These are phyloP conservation scores for Rhorus exstirpatorius DNA, from an alignment of 2,888 invertebrate species.

Conservation along the genomic window DNA sequence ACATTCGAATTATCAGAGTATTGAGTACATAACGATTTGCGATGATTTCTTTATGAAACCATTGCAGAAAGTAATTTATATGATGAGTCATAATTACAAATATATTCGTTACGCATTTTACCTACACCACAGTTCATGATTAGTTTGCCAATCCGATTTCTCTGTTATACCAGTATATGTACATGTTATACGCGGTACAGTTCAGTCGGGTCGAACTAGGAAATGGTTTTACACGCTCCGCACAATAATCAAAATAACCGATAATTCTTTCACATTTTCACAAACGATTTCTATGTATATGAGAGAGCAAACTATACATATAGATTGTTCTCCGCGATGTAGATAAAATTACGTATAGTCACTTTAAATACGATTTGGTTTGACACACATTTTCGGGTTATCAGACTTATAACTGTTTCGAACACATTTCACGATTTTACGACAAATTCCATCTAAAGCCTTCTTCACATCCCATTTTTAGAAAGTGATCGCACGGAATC, in stretches of 20 bases:
- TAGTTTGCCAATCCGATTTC: slow-evolving; percentile 65
- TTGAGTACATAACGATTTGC: not conserved
- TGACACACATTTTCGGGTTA: not conserved
- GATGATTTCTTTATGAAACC: slow-evolving; percentile 34
- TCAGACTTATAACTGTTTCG: no score
- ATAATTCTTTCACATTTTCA: slow-evolving; percentile 46
- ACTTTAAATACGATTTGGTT: not conserved
- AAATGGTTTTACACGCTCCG: slow-evolving; percentile 55
- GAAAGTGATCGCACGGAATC: no score
- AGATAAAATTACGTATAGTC: slow-evolving; percentile 1
- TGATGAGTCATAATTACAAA: slow-evolving; percentile 63
- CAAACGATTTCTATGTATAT: not conserved
- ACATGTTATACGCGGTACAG: not conserved
- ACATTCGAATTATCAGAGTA: slow-evolving; percentile 1
- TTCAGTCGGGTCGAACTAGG: slow-evolving; percentile 45
- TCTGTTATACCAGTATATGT: slow-evolving; percentile 17
- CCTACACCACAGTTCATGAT: slow-evolving; percentile 55
- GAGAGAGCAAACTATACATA: not conserved
- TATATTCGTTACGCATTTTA: slow-evolving; percentile 51
- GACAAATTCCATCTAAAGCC: no score
- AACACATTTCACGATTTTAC: no score
- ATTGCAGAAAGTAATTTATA: slow-evolving; percentile 55
- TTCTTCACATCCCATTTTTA: no score
- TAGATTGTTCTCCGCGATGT: not conserved
- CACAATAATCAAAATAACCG: slow-evolving; percentile 52